Evolutionary conservation across 2,113 vertebrate genomes (phyloP), one percentile per base, ranked within the genome.

Genomic region (Raja brachyura): DNA sequence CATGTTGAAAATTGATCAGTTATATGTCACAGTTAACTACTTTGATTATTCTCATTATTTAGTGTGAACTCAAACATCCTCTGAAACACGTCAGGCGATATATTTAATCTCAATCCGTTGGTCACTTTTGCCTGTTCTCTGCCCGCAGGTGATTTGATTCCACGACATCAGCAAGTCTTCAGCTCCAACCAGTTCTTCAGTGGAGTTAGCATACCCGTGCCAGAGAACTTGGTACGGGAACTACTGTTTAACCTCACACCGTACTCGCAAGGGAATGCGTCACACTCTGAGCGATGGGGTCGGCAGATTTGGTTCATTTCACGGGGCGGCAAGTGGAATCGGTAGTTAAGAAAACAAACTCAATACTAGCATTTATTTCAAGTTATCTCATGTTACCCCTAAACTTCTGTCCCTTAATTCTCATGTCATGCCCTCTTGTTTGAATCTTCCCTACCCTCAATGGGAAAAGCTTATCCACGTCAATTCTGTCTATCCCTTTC

Each of bases 121-220:
- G 31, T 73, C 25, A 73, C 66, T 73, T 25, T 48, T 92, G 90
- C 22, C 54, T 94, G 79, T 48, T 59, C 93, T 95, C 93, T 96
- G 94, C 74, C 56, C 0, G 18, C 95, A 99, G 98, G 99, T 92
- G 97, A 99, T 93, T 97, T 99, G 94, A 99, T 96, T 95, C 98
- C 98, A 93, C 97, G 98, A 93, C 98, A 99, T 95, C 98, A 99
- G 96, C 98, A 99, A 94, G 97, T 98, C 33, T 99, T 99, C 95
- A 99, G 97, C 96, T 97, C 94, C 90, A 99, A 99, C 96, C 98
- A 99, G 94, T 99, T 98, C 96, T 99, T 99, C 96, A 97, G 96
- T 0, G 98, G 98, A 4, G 97, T 99, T 25, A 97, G 97, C 94
- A 98, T 99, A 94, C 98, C 98, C 2, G 98, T 98, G 94, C 97